phyloP scores from a whole-genome alignment of 2,888 invertebrate genomes.

The Cremastinae sp. region DNA sequence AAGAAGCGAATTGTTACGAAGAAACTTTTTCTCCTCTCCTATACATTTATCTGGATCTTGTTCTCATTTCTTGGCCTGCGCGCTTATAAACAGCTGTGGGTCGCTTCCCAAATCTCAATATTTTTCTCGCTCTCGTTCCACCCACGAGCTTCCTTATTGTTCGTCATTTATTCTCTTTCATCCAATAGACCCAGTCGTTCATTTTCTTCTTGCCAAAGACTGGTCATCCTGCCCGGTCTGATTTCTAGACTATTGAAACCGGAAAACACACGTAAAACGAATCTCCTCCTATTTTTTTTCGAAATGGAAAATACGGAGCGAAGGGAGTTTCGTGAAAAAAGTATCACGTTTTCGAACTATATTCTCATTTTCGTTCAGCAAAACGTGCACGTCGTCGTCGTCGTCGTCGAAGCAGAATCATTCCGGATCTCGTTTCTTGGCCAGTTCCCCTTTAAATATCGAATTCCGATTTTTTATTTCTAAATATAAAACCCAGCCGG shows the following conservation, averaged over 20 bases:
- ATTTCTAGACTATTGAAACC: too few species aligned
- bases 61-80: background rate
- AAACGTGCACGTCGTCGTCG: background rate
- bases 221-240: background rate
- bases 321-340: background rate
- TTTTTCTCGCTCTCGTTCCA: slow-evolving; percentile 18
- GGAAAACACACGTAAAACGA: background rate
- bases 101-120: slow-evolving; percentile 42
- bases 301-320: background rate
- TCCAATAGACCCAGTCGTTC: slow-evolving; percentile 6
- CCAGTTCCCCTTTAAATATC: slow-evolving; percentile 43
- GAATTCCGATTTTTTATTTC: slow-evolving; percentile 49
- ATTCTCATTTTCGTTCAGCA: background rate
- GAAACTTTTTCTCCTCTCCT: slow-evolving; percentile 41
- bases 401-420: background rate
- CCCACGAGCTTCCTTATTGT: slow-evolving; percentile 4
- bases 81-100: slow-evolving; percentile 32
- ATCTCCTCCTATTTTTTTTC: background rate
- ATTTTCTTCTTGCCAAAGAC: background rate
- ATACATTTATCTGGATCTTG: slow-evolving; percentile 40
- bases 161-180: slow-evolving; percentile 49
- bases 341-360: background rate
- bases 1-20: slow-evolving; percentile 40
- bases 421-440: background rate
- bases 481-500: slow-evolving; percentile 48